Evolutionary conservation across 2,888 invertebrate genomes (phyloP).

Genomic region (Myopa testacea): DNA sequence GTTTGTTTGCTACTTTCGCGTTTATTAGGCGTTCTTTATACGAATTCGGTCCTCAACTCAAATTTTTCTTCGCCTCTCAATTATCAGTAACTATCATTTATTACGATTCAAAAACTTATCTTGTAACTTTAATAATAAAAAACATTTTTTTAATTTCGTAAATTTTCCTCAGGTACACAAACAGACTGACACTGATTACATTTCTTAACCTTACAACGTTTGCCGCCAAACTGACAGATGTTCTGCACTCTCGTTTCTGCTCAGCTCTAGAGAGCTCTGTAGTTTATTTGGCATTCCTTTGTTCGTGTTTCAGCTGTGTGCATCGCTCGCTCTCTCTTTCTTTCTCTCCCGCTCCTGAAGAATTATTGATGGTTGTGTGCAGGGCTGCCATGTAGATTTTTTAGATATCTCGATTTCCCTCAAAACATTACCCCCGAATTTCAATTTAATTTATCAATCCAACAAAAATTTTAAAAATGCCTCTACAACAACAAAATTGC

Average conservation of each 20-base stretch:
- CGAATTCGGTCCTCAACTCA: not conserved
- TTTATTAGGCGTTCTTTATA: not conserved
- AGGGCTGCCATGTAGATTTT: too few relatives aligned
- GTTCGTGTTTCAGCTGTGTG: conserved; percentile 35
- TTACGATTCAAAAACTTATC: not conserved
- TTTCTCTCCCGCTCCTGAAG: not conserved
- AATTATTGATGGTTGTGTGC: too few relatives aligned
- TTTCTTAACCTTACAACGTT: conserved; percentile 57
- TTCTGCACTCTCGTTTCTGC: conserved; percentile 35
- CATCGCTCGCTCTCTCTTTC: not conserved
- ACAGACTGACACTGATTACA: not conserved
- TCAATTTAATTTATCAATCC: too few relatives aligned
- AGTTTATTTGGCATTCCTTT: conserved; percentile 24
- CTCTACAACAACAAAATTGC: too few relatives aligned
- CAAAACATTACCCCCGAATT: too few relatives aligned
- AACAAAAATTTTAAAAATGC: too few relatives aligned
- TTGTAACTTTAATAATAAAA: not conserved
- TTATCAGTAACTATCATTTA: too few relatives aligned
- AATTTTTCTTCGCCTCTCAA: not conserved
- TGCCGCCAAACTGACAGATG: conserved; percentile 56
- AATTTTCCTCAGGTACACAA: not conserved
- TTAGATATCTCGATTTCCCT: too few relatives aligned
- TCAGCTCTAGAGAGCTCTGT: conserved; percentile 40
- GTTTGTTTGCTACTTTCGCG: not conserved
- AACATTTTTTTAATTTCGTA: not conserved